A percentile compares a stretch with the other conserved stretches of the same genome.
Evolutionary conservation across 2,113 vertebrate genomes (phyloP).

Genomic region (Alethe castanea): DNA sequence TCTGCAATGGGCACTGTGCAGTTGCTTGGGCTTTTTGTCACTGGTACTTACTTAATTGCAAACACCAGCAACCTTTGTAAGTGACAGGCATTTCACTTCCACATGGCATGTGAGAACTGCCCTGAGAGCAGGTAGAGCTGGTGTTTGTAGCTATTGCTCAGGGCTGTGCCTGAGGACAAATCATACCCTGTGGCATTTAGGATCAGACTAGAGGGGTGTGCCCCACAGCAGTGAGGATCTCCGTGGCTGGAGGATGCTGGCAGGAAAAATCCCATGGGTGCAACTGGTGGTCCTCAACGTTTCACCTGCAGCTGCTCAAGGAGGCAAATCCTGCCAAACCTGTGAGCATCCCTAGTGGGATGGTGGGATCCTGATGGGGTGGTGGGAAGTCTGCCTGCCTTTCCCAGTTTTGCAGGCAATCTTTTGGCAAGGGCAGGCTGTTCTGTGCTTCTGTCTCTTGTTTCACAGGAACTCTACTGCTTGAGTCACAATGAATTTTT

Average conservation of each 20-base stretch:
- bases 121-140: neutral
- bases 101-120: neutral
- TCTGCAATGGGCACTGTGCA: rapidly evolving
- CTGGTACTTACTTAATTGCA: neutral
- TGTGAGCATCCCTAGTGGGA: neutral
- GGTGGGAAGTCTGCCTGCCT: neutral
- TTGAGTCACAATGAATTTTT: neutral
- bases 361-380: neutral
- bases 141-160: neutral
- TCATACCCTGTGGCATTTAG: neutral
- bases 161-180: neutral
- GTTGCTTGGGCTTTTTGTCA: neutral
- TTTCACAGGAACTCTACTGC: neutral
- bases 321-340: neutral
- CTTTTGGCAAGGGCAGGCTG: neutral
- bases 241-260: neutral
- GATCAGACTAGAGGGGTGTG: neutral
- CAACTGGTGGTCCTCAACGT: neutral
- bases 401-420: neutral
- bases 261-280: neutral
- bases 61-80: neutral
- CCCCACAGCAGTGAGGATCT: neutral
- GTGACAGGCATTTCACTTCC: neutral
- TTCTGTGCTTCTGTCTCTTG: neutral
- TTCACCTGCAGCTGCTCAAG: neutral